Percentiles rank a stretch among this genome's conserved stretches.
phyloP scores from a whole-genome alignment of 30 jellyfish, hydroid and myxozoan genomes.

The Hydractinia symbiolongicarpus region DNA sequence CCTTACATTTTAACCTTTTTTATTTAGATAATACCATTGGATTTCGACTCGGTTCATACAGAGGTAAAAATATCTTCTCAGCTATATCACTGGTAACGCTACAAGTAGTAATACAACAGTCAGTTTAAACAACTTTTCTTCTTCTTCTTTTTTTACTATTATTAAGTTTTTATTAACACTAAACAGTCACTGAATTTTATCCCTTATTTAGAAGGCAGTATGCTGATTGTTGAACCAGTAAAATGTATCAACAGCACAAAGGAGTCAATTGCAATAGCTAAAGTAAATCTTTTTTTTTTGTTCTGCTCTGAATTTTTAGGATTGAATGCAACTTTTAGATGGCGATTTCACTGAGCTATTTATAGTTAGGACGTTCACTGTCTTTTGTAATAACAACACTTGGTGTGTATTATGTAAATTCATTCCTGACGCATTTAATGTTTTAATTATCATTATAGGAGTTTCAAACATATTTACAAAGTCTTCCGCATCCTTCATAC shows the following conservation, averaged over 20 bases:
- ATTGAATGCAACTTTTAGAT: no score
- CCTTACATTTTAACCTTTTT: no score
- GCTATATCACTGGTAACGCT: no score
- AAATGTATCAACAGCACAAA: conserved; percentile 70
- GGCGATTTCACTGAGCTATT: no score
- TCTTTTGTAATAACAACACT: neutral
- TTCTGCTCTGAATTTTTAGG: neutral
- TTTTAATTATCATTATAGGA: conserved; percentile 20
- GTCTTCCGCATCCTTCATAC: conserved; percentile 23
- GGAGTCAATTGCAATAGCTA: conserved; percentile 60
- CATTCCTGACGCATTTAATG: neutral
- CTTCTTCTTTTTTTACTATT: no score
- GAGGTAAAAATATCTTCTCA: conserved; percentile 35
- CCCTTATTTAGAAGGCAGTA: conserved; percentile 55
- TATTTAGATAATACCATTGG: conserved; percentile 54
- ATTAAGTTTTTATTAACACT: no score
- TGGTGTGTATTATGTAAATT: neutral
- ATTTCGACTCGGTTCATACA: conserved; percentile 82
- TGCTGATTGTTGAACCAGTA: conserved; percentile 72
- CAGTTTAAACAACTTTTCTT: no score
- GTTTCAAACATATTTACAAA: conserved; percentile 20
- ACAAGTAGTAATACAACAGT: no score
- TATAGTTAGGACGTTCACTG: neutral
- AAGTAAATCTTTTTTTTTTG: conserved; percentile 32
- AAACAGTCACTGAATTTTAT: no score